These are phyloP conservation scores for Tragulus kanchil DNA, from an alignment of 2,113 vertebrate species.

Conservation along the genomic window DNA sequence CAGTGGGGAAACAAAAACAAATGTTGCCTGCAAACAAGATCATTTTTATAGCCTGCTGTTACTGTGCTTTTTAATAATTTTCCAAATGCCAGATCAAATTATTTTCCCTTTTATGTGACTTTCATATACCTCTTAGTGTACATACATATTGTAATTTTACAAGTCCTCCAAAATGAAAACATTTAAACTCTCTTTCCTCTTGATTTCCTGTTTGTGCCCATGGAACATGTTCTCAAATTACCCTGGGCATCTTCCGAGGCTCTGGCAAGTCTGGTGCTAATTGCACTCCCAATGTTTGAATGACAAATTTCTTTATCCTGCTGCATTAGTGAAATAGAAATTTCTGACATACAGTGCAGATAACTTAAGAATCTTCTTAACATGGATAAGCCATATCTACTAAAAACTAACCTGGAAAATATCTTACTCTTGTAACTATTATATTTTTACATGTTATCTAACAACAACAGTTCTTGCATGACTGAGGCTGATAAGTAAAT, in stretches of 20 bases:
- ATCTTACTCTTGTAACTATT: slow-evolving; percentile 66
- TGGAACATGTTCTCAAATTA: not conserved
- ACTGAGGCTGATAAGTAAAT: slow-evolving; percentile 72
- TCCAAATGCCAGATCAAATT: slow-evolving; percentile 83
- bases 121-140: slow-evolving; percentile 55
- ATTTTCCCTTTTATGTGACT: slow-evolving; percentile 63
- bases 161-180: slow-evolving; percentile 25
- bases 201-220: not conserved
- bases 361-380: slow-evolving; percentile 52
- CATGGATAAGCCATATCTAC: slow-evolving; percentile 65
- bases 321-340: slow-evolving; percentile 59
- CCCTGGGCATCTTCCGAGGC: not conserved
- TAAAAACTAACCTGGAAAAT: slow-evolving; percentile 65
- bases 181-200: not conserved
- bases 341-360: slow-evolving; percentile 31
- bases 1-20: slow-evolving; percentile 89
- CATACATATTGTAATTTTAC: not conserved
- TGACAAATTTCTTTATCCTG: slow-evolving; percentile 66
- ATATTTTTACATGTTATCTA: slow-evolving; percentile 64
- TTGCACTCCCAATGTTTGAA: slow-evolving; percentile 38
- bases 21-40: slow-evolving; percentile 89
- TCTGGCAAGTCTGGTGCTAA: slow-evolving; percentile 54
- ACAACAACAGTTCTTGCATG: slow-evolving; percentile 61
- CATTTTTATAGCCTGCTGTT: slow-evolving; percentile 87
- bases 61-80: slow-evolving; percentile 88